Evolutionary conservation across 2,888 invertebrate species (phyloP).

Genomic region (Ischnura elegans): DNA sequence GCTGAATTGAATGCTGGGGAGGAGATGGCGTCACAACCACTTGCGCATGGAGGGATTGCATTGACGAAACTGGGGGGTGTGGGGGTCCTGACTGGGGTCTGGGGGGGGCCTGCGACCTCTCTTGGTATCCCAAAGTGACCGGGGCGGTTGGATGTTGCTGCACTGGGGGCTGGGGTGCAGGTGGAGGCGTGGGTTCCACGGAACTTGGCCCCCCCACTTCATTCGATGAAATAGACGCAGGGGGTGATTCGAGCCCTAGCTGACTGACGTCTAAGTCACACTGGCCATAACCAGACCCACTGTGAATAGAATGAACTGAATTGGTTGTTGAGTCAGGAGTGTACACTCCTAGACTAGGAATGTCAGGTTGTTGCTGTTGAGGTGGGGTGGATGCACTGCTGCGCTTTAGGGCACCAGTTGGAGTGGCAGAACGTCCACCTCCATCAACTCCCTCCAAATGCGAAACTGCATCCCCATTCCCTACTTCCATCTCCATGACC

Average conservation of each 20-base stretch:
- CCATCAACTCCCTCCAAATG: constrained; percentile 75
- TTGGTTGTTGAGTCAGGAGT: constrained; percentile 92
- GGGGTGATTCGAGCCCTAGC: constrained; percentile 92
- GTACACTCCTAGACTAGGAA: constrained; percentile 92
- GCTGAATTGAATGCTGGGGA: constrained; percentile 78
- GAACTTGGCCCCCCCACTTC: constrained; percentile 89
- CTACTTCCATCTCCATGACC: constrained; percentile 69
- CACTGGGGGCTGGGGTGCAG: constrained; percentile 74
- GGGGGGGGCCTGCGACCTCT: constrained; percentile 36
- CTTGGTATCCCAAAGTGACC: constrained; percentile 36
- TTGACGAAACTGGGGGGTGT: constrained; percentile 71
- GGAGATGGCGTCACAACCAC: constrained; percentile 80
- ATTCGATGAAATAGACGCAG: constrained; percentile 90
- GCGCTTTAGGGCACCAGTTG: constrained; percentile 77
- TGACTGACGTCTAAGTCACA: constrained; percentile 92
- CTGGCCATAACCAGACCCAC: constrained; percentile 82
- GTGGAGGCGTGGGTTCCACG: constrained; percentile 81
- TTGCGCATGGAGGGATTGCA: constrained; percentile 67
- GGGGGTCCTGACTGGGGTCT: constrained; percentile 67
- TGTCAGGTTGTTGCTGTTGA: constrained; percentile 80
- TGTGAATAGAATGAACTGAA: constrained; percentile 89
- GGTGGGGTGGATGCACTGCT: constrained; percentile 76
- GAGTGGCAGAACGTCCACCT: constrained; percentile 74
- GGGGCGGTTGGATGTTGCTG: constrained; percentile 47
- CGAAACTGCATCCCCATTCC: constrained; percentile 78